Evolutionary conservation across 92 coral and sea anemone genomes (phyloP).

Genomic region (Phymanthus crucifer): DNA sequence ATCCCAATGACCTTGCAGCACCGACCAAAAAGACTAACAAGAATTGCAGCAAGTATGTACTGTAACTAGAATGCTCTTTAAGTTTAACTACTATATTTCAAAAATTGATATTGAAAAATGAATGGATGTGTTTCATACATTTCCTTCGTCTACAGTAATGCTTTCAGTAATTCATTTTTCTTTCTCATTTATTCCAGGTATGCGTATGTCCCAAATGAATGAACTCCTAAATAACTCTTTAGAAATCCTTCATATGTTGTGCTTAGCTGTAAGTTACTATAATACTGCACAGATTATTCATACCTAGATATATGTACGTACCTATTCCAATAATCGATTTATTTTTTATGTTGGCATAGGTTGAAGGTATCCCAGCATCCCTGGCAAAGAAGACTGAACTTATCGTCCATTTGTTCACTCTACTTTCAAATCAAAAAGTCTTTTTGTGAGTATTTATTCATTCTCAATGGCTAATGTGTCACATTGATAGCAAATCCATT

Average conservation of each 20-base stretch:
- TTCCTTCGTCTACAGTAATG: too few relatives aligned
- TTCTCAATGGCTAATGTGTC: too few relatives aligned
- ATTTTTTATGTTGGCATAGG: too few relatives aligned
- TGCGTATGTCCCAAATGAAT: constrained; percentile 12
- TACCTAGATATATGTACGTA: too few relatives aligned
- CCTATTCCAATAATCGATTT: too few relatives aligned
- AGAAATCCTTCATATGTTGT: constrained; percentile 11
- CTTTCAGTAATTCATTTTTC: background rate
- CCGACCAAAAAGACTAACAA: constrained; percentile 14
- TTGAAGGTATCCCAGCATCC: constrained; percentile 66
- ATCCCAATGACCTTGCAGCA: constrained; percentile 6
- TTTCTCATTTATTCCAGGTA: background rate
- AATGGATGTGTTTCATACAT: too few relatives aligned
- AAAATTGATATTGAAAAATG: too few relatives aligned
- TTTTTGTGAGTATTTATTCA: constrained; percentile 64
- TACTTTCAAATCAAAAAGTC: constrained; percentile 62
- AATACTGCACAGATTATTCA: too few relatives aligned
- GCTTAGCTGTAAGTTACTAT: background rate
- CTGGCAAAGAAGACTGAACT: constrained; percentile 79
- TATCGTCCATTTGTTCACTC: constrained; percentile 67
- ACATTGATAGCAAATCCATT: too few relatives aligned
- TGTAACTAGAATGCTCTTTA: too few relatives aligned
- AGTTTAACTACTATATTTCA: too few relatives aligned
- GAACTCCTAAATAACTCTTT: constrained; percentile 4
- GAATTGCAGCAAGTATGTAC: constrained; percentile 25